Conservation (phyloP, 2,797 vertebrate genomes). For the Rhynchotus rufescens region DNA sequence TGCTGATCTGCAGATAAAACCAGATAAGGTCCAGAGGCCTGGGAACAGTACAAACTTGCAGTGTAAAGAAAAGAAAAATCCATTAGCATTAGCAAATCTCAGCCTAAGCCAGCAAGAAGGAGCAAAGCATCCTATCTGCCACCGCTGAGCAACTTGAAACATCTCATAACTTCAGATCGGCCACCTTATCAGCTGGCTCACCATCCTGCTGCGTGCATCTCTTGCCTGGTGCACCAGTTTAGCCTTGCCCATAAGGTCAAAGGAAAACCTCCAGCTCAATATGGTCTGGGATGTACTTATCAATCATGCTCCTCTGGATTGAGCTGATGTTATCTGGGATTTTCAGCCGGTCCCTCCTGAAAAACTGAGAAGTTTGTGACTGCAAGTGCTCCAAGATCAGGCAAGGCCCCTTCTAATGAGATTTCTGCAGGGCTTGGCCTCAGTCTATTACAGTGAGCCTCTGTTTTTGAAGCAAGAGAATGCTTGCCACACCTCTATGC, state of each 20-base stretch:
- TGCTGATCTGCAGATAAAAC: rapidly evolving
- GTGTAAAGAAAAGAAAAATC: not conserved
- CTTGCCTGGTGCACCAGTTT: not conserved
- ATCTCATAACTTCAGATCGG: not conserved
- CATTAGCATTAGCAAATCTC: not conserved
- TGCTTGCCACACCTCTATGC: rapidly evolving
- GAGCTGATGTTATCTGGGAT: not conserved
- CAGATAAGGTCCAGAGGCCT: not conserved
- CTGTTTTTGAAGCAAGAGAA: not conserved
- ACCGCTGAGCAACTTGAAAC: not conserved
- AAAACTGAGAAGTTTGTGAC: not conserved
- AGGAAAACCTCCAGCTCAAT: not conserved
- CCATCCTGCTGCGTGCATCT: rapidly evolving
- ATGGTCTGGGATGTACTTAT: not conserved
- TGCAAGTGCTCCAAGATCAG: not conserved
- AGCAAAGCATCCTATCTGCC: not conserved
- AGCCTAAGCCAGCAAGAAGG: not conserved
- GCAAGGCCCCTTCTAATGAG: not conserved
- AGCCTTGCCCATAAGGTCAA: not conserved
- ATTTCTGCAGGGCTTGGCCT: not conserved
- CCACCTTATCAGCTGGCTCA: not conserved
- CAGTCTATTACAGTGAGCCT: not conserved
- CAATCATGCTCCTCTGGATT: not conserved
- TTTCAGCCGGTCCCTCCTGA: not conserved
- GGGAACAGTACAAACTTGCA: not conserved